Base-by-base conservation (phyloP, 1,140 invertebrate species). In the Sycobia sp. region DNA sequence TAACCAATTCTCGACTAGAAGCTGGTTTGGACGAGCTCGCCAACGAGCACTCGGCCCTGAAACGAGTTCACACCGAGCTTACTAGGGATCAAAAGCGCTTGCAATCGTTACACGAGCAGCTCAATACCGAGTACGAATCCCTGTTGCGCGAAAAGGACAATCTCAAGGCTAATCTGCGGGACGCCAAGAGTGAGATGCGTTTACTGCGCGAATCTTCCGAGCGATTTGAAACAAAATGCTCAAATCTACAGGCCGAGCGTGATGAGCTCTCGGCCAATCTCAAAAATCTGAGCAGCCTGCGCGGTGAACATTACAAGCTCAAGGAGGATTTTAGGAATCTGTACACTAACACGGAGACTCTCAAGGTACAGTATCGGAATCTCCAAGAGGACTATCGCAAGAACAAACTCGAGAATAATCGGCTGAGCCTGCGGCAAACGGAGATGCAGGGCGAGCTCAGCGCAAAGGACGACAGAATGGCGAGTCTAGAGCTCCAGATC, bases 1-100 rank as follows among this genome's bases (percentile, higher is more conserved):
- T 91, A 32, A 90, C 92, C 10, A 90, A 95, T 73, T 90, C 91
- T 44, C 90, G 92, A 72, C 78, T 95, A 44, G 92, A 93, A 27
- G 88, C 89, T 2, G 93, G 96, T 47, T 62, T 72, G 38, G 76
- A 77, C 1, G 56, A 58, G 0, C 13, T 27, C 3, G 27, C 47
- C 11, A 58, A 38, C 18, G 11, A 58, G 20, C 22, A 41, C 22
- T 7, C 34, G 10, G 11, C 22, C 11, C n/a, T 49, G 8, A 49
- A 47, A 47, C 32, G 20, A 9, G 44, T 23, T n/a, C 43, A 47
- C n/a, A 27, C 20, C 8, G 43, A 49, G 8, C 8, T 58, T 2
- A 13, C 10, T n/a, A 23, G 11, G 13, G 46, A 34, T 18, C 56
- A 49, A 13, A 25, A 32, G 2, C 49, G 22, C 16, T 20, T 51